Base-by-base conservation (phyloP, 2,888 invertebrate species). In the Dermolepida albohirtum region DNA sequence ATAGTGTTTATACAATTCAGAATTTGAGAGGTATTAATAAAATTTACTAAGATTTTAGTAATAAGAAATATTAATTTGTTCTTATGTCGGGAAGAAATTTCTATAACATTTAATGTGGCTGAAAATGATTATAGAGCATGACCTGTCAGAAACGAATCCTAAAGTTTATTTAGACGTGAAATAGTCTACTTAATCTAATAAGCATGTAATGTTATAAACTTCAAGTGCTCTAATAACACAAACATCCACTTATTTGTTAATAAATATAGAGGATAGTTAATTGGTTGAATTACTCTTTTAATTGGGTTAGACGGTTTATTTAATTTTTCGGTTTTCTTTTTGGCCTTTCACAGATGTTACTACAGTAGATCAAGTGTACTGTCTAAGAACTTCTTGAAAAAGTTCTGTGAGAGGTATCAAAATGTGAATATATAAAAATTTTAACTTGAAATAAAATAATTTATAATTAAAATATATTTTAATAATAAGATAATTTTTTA, bases 221-320 rank as follows among this genome's bases (percentile, higher is more conserved):
- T 54, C 54, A 54, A 54, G 40, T 17, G 16, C 51, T 51, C 17
- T 62, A 62, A 62, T 49, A 62, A 62, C 55, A 59, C 44, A 59
- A 59, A 59, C 59, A 62, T 62, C 29, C 29, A 47, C 47, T 62
- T 49, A 49, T 62, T 49, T 62, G 44, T 47, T 62, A 62, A 62
- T 62, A 39, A 62, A 62, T 62, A 62, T 16, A 47, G 59, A 62
- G 47, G 29, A 49, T 29, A 34, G 29, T 62, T 62, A 62, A 62
- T 62, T 62, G 59, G 17, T 47, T 7, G 59, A 62, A 62, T 62
- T 62, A 47, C 59, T 47, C 59, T 47, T 47, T 62, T 62, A 62
- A 62, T 62, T 62, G 59, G 59, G 44, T 62, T 62, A 62, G 44
- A n/a, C 34, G 47, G 6, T 47, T 62, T 62, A 62, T 62, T 62